Conservation (phyloP, 2,113 vertebrate genomes). For the Xiphophorus hellerii region DNA sequence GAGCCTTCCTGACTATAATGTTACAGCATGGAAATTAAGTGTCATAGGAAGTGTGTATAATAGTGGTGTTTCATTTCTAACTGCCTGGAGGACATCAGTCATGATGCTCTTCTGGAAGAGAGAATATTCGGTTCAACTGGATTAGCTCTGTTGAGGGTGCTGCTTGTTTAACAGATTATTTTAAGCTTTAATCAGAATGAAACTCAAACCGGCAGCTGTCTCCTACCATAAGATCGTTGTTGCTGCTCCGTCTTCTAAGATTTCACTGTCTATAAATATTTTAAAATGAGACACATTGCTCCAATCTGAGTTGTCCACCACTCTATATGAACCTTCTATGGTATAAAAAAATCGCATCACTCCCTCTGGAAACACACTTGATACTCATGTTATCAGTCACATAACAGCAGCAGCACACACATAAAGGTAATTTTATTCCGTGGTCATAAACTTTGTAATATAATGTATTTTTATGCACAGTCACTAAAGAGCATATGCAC, state of each 20-base stretch:
- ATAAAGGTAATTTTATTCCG: neutral
- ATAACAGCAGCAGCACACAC: neutral
- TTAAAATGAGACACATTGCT: neutral
- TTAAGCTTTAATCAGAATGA: slow-evolving; percentile 8
- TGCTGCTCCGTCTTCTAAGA: neutral
- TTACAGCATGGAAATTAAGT: neutral
- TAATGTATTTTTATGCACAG: neutral
- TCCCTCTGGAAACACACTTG: slow-evolving; percentile 45
- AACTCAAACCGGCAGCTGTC: slow-evolving; percentile 16
- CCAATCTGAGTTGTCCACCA: slow-evolving; percentile 1
- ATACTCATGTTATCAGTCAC: slow-evolving; percentile 42
- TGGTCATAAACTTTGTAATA: neutral
- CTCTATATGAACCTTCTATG: slow-evolving; percentile 9
- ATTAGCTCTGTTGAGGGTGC: neutral
- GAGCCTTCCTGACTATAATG: neutral
- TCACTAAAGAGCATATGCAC: neutral
- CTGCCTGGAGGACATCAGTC: neutral
- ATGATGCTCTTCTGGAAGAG: neutral
- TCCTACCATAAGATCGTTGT: slow-evolving; percentile 6
- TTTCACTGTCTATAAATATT: slow-evolving; percentile 11
- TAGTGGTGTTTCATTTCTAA: neutral
- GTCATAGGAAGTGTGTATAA: neutral
- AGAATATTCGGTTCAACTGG: neutral
- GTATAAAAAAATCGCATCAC: neutral
- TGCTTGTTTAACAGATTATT: neutral